Conservation (phyloP, 2,113 vertebrate genomes). For the Alethe diademata region DNA sequence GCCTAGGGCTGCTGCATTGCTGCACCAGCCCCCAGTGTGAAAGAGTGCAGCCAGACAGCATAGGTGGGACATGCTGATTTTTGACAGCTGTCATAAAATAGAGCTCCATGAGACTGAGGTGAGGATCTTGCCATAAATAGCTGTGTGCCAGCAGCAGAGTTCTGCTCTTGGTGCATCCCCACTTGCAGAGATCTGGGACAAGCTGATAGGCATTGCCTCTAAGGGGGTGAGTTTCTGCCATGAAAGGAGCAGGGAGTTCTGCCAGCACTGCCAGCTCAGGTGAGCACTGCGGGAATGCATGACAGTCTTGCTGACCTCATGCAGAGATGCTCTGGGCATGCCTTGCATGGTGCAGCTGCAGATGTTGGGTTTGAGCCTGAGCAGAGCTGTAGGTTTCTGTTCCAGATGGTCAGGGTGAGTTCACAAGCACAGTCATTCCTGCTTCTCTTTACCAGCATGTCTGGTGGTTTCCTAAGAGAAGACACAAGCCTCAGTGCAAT, state of each 20-base stretch:
- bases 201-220: not conserved
- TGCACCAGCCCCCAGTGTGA: not conserved
- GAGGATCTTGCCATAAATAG: not conserved
- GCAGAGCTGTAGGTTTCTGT: constrained; percentile 42
- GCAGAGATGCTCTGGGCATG: not conserved
- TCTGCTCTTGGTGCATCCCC: not conserved
- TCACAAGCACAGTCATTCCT: constrained; percentile 43
- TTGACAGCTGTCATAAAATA: not conserved
- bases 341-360: not conserved
- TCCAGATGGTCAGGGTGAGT: constrained; percentile 33
- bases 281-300: accelerated
- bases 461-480: constrained; percentile 57
- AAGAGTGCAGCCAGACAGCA: not conserved
- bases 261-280: not conserved
- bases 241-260: not conserved
- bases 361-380: not conserved
- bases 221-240: not conserved
- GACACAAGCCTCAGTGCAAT: not conserved
- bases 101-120: not conserved
- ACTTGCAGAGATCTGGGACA: not conserved
- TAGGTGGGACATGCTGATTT: not conserved
- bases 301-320: accelerated
- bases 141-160: not conserved
- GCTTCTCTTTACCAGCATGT: constrained; percentile 44
- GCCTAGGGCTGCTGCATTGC: accelerated